Conservation (phyloP, 2,888 invertebrate species). For the Phragmatobia fuliginosa region DNA sequence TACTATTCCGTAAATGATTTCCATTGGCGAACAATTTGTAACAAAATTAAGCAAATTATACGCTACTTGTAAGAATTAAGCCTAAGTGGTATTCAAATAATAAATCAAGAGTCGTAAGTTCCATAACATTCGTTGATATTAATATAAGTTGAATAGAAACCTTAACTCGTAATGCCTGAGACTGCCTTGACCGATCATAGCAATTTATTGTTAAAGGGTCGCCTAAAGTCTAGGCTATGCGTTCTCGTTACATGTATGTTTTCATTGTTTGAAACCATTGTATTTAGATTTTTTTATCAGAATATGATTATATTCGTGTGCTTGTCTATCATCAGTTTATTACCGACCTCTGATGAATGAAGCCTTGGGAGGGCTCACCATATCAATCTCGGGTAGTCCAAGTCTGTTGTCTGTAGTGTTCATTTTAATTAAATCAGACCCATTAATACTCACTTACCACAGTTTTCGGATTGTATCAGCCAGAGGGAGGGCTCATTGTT, state of each 20-base stretch:
- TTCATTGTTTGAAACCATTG: background rate
- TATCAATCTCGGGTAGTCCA: too few relatives aligned
- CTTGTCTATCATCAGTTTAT: too few relatives aligned
- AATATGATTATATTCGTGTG: too few relatives aligned
- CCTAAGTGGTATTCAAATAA: conserved; percentile 18
- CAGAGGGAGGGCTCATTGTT: too few relatives aligned
- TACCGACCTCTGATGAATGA: too few relatives aligned
- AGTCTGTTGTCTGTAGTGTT: too few relatives aligned
- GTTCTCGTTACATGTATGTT: background rate
- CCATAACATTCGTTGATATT: conserved; percentile 39
- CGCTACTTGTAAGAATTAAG: background rate
- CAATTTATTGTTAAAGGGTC: conserved; percentile 56
- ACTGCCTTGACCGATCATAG: conserved; percentile 58
- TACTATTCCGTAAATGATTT: too few relatives aligned
- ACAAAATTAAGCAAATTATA: background rate
- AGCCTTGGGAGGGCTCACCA: too few relatives aligned
- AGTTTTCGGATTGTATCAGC: too few relatives aligned
- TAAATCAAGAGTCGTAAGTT: conserved; percentile 35
- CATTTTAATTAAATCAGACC: too few relatives aligned
- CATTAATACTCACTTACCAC: too few relatives aligned
- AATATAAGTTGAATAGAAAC: conserved; percentile 28
- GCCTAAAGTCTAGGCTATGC: background rate
- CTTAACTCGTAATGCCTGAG: conserved; percentile 46
- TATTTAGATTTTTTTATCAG: too few relatives aligned
- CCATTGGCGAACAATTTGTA: background rate